Evolutionary conservation across 2,797 vertebrate genomes (phyloP), one percentile per base, ranked within the genome.

Genomic region (Cirrhinus molitorella): DNA sequence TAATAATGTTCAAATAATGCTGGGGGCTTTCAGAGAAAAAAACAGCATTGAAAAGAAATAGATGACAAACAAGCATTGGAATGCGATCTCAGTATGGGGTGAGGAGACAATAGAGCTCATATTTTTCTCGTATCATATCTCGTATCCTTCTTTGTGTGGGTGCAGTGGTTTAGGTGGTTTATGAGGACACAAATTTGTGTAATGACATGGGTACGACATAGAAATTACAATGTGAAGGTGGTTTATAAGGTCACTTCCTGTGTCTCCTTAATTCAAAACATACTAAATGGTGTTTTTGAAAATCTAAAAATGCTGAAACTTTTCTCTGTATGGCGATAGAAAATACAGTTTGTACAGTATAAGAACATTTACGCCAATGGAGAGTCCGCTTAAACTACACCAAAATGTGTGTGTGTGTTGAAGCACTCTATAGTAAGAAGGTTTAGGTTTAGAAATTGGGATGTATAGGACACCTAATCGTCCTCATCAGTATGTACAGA

Each of bases 101-200:
- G 65, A 71, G 9, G 68, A 65, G 43, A 85, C 79, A 71, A 80
- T 28, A 85, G 47, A 45, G 67, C 23, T 81, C 28, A 59, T 43
- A 34, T 83, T 13, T 81, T 49, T 77, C 31, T 59, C 23, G 31
- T 34, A 34, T 34, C 31, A 34, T 34, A 34, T 34, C 31, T 34
- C 31, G 31, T 34, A 34, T 34, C 31, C 4, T 34, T 4, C 31
- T 34, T 4, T 34, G n/a, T n/a, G n/a, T n/a, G n/a, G n/a, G n/a
- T n/a, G n/a, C n/a, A n/a, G n/a, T n/a, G 31, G 53, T 57, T 57
- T 57, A 57, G 10, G 21, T n/a, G 53, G 53, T 57, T 57, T 23
- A 23, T 57, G n/a, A 23, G 53, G 53, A 5, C n/a, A 57, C 53
- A 57, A 11, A 57, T 57, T 57, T 11, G 4, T 57, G 12, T 12